Conservation (phyloP, 2,888 invertebrate genomes). For the Synanthedon tipuliformis region DNA sequence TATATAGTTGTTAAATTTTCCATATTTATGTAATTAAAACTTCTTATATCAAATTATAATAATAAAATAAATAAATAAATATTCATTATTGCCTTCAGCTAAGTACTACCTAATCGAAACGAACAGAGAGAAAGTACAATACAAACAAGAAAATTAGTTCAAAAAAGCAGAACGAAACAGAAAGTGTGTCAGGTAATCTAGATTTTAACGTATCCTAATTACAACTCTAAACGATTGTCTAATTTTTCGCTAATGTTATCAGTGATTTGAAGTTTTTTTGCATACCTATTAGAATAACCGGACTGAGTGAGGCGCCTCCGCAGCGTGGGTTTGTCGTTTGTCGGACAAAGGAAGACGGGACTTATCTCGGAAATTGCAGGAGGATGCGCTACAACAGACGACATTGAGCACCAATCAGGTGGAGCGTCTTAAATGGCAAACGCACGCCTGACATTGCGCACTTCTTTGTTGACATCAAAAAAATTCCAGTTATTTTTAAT, state of each 20-base stretch:
- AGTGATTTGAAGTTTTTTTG: too few species aligned
- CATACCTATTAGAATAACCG: too few species aligned
- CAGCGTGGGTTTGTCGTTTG: conserved; percentile 8
- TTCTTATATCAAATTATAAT: too few species aligned
- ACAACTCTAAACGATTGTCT: background rate
- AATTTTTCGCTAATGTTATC: background rate
- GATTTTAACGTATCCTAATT: conserved; percentile 4
- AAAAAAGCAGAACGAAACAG: conserved; percentile 22
- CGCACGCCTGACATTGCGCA: conserved; percentile 5
- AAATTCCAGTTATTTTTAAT: too few species aligned
- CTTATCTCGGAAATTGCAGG: conserved; percentile 58
- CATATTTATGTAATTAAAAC: too few species aligned
- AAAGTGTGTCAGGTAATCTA: conserved; percentile 15
- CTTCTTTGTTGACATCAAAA: background rate
- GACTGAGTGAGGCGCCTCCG: too few species aligned
- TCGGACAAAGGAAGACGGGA: conserved; percentile 45
- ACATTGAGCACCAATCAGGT: conserved; percentile 62
- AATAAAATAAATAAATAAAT: too few species aligned
- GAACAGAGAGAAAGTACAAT: conserved; percentile 4
- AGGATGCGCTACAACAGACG: conserved; percentile 47
- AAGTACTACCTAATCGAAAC: background rate
- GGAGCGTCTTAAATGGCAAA: conserved; percentile 21
- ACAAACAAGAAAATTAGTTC: conserved; percentile 21
- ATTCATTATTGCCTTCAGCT: too few species aligned
- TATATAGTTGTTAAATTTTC: too few species aligned